phyloP scores from a whole-genome alignment of 2,888 invertebrate species.

The Hypomecis punctinalis region DNA sequence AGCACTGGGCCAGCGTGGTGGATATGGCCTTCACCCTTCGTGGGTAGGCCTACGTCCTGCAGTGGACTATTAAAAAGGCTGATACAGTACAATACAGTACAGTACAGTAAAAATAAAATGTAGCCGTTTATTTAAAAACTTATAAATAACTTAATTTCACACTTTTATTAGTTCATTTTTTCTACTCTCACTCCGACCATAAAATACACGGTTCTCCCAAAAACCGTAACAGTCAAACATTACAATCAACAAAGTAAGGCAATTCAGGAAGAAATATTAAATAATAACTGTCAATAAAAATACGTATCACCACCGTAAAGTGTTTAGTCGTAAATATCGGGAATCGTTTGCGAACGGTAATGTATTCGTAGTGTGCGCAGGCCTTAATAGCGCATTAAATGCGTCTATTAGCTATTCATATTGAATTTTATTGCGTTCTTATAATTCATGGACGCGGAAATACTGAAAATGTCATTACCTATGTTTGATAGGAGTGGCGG shows the following conservation, averaged over 20 bases:
- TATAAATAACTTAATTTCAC: no score
- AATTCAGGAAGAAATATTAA: constrained; percentile 70
- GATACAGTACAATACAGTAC: no score
- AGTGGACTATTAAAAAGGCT: no score
- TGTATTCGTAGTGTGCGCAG: constrained; percentile 60
- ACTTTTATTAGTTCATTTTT: no score
- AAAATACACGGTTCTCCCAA: constrained; percentile 9
- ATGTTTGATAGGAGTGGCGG: background rate
- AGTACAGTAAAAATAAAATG: no score
- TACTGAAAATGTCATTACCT: constrained; percentile 8
- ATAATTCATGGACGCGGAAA: constrained; percentile 45
- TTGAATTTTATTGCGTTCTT: constrained; percentile 59
- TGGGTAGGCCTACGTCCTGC: no score
- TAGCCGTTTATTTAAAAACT: no score
- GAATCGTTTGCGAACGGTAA: constrained; percentile 53
- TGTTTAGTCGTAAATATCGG: constrained; percentile 64
- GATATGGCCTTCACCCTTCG: no score
- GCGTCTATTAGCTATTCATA: constrained; percentile 69
- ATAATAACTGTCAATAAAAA: constrained; percentile 73
- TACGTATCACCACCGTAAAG: constrained; percentile 58
- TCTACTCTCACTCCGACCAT: constrained; percentile 1
- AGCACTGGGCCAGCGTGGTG: no score
- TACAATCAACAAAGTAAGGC: constrained; percentile 58
- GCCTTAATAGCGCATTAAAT: constrained; percentile 68
- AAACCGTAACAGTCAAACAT: constrained; percentile 32